phyloP scores from a whole-genome alignment of 2,113 vertebrate species.

The Cygnus buccinator region DNA sequence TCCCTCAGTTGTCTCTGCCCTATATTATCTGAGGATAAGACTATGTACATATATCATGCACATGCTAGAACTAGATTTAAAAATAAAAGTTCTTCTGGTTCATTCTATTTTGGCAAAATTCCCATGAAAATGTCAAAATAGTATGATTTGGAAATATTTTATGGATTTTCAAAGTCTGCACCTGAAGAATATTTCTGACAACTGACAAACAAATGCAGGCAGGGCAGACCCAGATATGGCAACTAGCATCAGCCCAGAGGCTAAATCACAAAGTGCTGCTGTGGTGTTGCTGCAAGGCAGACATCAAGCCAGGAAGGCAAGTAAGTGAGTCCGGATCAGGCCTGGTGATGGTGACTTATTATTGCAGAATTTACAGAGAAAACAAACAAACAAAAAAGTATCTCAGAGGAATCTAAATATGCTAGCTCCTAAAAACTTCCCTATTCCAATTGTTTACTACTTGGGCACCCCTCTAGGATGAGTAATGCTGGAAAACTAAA shows the following conservation, averaged over 20 bases:
- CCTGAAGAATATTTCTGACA: neutral
- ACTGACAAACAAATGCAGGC: neutral
- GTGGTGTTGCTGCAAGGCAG: neutral
- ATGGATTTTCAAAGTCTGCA: neutral
- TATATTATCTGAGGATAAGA: neutral
- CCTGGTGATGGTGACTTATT: neutral
- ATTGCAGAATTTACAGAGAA: neutral
- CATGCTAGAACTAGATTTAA: neutral
- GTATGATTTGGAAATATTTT: neutral
- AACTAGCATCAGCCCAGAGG: neutral
- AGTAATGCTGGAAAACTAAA: too few relatives aligned
- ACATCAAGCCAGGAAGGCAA: neutral
- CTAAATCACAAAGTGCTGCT: accelerated
- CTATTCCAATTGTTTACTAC: neutral
- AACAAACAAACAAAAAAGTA: too few relatives aligned
- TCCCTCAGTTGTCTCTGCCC: neutral
- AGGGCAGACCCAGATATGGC: neutral
- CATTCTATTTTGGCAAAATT: neutral
- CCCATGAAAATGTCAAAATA: neutral
- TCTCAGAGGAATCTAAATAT: neutral
- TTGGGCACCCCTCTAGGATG: neutral
- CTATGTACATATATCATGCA: neutral
- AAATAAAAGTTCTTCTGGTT: neutral
- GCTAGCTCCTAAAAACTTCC: neutral
- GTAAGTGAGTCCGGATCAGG: neutral